These are phyloP conservation scores for Anaspis maculata DNA, from an alignment of 2,888 invertebrate species.

Conservation along the genomic window DNA sequence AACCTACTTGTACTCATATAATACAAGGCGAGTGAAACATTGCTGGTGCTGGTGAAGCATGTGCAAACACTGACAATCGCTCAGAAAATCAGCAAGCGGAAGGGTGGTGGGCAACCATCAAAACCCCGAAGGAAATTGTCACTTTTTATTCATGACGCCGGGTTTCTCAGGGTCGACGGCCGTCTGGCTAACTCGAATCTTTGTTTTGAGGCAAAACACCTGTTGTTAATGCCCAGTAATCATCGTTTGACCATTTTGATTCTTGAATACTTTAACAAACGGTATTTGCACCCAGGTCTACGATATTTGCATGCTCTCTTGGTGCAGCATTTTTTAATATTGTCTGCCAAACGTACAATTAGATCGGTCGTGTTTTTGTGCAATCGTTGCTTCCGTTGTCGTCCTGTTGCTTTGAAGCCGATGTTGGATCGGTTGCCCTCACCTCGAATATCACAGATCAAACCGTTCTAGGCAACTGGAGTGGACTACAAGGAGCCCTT, in stretches of 20 bases:
- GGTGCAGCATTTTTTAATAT: conserved; percentile 16
- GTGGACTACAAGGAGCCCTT: conserved; percentile 11
- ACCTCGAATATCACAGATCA: conserved; percentile 5
- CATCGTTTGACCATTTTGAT: conserved; percentile 12
- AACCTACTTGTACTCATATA: neutral
- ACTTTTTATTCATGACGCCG: conserved; percentile 11
- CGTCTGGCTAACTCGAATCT: conserved; percentile 8
- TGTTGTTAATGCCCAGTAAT: conserved; percentile 6
- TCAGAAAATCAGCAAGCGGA: conserved; percentile 3
- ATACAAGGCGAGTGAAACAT: conserved; percentile 4
- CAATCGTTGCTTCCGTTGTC: conserved; percentile 2
- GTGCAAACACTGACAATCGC: conserved; percentile 6
- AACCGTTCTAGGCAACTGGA: conserved; percentile 8
- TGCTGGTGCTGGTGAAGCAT: conserved; percentile 6
- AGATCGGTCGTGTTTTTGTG: neutral
- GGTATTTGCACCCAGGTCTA: conserved; percentile 14
- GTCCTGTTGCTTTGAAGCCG: neutral
- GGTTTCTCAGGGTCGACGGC: conserved; percentile 13
- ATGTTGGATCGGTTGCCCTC: conserved; percentile 11
- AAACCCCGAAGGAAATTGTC: conserved; percentile 9
- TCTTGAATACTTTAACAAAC: conserved; percentile 14
- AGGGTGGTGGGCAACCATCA: conserved; percentile 2
- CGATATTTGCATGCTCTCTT: conserved; percentile 10
- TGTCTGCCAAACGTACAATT: too few relatives aligned
- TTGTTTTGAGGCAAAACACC: conserved; percentile 10